These are phyloP conservation scores for Brassicogethes aeneus DNA, from an alignment of 2,888 invertebrate species.

Conservation along the genomic window DNA sequence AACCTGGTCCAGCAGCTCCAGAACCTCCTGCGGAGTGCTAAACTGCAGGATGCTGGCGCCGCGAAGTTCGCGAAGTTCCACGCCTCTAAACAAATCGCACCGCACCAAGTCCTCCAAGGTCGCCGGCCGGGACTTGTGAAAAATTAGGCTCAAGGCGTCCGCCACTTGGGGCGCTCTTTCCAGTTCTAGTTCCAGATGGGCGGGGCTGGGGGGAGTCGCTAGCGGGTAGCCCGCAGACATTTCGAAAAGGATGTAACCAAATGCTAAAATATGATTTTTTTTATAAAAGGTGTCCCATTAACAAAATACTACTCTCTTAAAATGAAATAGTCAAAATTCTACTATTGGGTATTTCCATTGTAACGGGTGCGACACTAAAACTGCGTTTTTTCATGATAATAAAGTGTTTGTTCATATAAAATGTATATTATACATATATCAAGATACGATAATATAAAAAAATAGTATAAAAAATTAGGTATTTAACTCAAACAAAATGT, in stretches of 20 bases:
- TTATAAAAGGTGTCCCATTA: no score
- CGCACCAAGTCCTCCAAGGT: slow-evolving; percentile 71
- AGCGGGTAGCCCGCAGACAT: slow-evolving; percentile 84
- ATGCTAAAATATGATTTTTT: slow-evolving; percentile 42
- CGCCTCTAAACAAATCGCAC: slow-evolving; percentile 78
- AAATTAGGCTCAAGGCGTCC: slow-evolving; percentile 69
- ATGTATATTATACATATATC: no score
- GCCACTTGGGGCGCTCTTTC: slow-evolving; percentile 66
- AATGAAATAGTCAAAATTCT: no score
- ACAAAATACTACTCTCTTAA: no score
- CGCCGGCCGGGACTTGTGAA: slow-evolving; percentile 53
- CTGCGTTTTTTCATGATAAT: no score
- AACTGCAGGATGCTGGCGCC: slow-evolving; percentile 62
- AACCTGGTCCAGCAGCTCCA: slow-evolving; percentile 33
- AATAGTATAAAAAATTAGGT: no score
- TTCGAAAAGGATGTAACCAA: slow-evolving; percentile 83
- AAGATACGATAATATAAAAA: no score
- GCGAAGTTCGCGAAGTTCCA: slow-evolving; percentile 80
- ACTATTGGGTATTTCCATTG: no score
- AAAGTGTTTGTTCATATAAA: no score
- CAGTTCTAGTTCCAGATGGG: slow-evolving; percentile 61
- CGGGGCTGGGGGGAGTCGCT: slow-evolving; percentile 63
- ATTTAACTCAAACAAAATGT: no score
- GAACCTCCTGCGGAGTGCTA: slow-evolving; percentile 28
- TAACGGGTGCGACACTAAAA: no score